phyloP scores from a whole-genome alignment of 2,888 invertebrate species.

The Cheilosia grossa region DNA sequence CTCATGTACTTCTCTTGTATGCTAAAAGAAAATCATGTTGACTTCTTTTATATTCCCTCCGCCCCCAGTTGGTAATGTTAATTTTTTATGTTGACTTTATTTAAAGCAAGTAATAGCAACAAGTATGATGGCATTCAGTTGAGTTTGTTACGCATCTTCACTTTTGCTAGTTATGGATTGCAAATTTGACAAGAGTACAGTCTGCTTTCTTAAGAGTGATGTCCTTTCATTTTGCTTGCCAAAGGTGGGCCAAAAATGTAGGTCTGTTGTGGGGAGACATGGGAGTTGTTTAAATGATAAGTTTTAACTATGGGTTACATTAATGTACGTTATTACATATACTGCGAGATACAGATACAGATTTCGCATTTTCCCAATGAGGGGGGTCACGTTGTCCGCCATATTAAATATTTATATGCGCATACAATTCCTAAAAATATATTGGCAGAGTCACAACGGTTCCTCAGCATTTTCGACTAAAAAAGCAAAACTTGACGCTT shows the following conservation, averaged over 20 bases:
- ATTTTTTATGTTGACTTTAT: constrained; percentile 54
- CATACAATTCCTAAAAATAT: too few relatives aligned
- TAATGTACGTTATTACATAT: too few relatives aligned
- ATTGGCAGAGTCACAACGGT: too few relatives aligned
- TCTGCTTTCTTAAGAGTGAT: constrained; percentile 45
- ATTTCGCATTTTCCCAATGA: too few relatives aligned
- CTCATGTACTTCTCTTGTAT: constrained; percentile 69
- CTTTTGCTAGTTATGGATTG: constrained; percentile 61
- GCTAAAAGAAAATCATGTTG: constrained; percentile 57
- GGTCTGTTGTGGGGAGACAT: background rate
- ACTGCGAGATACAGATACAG: too few relatives aligned
- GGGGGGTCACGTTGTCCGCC: too few relatives aligned
- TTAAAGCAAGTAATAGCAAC: constrained; percentile 56
- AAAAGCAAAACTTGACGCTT: too few relatives aligned
- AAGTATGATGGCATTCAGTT: constrained; percentile 61
- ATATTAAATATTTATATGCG: too few relatives aligned
- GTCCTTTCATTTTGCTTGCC: constrained; percentile 31
- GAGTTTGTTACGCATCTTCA: constrained; percentile 64
- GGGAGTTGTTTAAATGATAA: too few relatives aligned
- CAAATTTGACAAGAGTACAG: constrained; percentile 17
- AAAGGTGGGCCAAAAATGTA: constrained; percentile 17
- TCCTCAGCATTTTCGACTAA: too few relatives aligned
- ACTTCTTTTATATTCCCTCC: constrained; percentile 8
- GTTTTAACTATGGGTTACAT: too few relatives aligned
- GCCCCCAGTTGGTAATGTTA: constrained; percentile 56